Conservation (phyloP, 1,140 invertebrate species). For the Popillia japonica region DNA sequence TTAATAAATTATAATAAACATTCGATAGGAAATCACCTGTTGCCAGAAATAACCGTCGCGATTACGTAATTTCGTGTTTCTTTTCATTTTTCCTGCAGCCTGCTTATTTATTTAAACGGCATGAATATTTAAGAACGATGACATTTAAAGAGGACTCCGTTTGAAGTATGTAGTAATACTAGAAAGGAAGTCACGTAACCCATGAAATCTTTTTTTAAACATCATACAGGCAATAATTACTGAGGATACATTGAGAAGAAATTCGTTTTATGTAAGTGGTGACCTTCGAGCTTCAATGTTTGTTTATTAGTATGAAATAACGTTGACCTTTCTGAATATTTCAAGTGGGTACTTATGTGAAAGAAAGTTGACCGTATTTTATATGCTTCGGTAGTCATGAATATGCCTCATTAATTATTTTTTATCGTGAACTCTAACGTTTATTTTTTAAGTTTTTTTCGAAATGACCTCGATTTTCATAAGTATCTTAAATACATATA, state of each 20-base stretch:
- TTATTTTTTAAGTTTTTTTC: too few species aligned
- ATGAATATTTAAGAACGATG: neutral
- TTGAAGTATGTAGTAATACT: neutral
- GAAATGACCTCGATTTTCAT: too few species aligned
- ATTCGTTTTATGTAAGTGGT: neutral
- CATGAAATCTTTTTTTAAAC: neutral
- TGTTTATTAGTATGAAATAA: neutral
- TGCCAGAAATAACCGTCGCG: neutral
- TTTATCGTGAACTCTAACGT: too few species aligned
- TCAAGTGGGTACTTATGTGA: neutral
- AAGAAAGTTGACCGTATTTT: neutral
- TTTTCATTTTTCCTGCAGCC: neutral
- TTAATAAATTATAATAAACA: neutral
- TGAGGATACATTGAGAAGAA: neutral
- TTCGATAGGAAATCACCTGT: neutral
- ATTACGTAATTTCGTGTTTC: neutral
- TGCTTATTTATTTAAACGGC: neutral
- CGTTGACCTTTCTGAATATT: neutral
- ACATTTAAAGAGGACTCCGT: neutral
- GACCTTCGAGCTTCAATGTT: neutral
- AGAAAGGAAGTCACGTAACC: neutral
- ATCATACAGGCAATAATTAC: neutral
- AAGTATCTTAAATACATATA: too few species aligned
- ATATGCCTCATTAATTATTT: neutral
- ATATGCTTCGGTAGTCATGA: neutral